Percentiles rank a stretch among this genome's conserved stretches.
Evolutionary conservation across 2,113 vertebrate species (phyloP).

Genomic region (Passer montanus): DNA sequence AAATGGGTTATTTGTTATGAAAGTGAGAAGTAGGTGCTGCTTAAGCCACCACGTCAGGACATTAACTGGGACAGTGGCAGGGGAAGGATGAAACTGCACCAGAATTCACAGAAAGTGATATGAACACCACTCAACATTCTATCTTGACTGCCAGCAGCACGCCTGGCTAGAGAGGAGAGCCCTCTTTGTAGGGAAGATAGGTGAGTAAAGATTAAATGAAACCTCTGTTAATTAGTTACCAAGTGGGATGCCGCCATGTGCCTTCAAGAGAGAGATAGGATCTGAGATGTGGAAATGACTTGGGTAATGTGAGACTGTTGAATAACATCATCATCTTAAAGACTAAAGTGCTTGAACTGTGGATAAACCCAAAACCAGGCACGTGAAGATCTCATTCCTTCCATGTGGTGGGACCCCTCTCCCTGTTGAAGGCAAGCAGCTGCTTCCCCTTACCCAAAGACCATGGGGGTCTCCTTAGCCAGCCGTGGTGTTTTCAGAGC

Average conservation of each 20-base stretch:
- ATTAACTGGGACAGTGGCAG: neutral
- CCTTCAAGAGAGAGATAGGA: neutral
- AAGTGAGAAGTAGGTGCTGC: neutral
- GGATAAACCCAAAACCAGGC: neutral
- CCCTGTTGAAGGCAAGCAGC: neutral
- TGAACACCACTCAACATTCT: neutral
- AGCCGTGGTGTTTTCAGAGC: neutral
- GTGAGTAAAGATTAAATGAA: neutral
- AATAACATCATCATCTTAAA: neutral
- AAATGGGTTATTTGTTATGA: neutral
- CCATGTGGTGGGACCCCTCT: neutral
- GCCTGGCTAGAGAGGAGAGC: neutral
- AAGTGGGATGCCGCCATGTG: neutral
- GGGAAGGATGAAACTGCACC: neutral
- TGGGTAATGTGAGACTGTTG: neutral
- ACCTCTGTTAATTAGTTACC: neutral
- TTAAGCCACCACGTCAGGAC: neutral
- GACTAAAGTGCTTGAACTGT: neutral
- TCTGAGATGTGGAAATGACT: neutral
- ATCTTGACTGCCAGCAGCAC: neutral
- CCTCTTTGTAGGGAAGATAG: neutral
- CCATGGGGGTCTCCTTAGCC: neutral
- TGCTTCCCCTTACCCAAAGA: accelerated
- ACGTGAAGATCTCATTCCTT: neutral
- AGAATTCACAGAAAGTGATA: neutral